A percentile compares a stretch with the other conserved stretches of the same genome.
Evolutionary conservation across 2,888 invertebrate species (phyloP).

Genomic region (Exephanes ischioxanthus): DNA sequence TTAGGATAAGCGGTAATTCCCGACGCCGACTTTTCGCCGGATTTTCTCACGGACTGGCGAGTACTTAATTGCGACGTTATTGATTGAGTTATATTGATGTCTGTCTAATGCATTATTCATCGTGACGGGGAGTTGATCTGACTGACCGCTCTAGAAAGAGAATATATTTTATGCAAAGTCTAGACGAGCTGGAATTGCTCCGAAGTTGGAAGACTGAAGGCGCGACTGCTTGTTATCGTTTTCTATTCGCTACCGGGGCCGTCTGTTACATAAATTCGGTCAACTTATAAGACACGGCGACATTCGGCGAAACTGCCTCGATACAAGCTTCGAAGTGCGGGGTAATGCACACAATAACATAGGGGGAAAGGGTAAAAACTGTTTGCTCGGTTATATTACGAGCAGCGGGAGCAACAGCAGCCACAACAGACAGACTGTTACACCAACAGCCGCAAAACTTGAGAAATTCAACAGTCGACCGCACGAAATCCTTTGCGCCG

Average conservation of each 20-base stretch:
- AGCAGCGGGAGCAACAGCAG: slow-evolving; percentile 45
- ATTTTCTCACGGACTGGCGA: neutral
- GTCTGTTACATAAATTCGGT: slow-evolving; percentile 70
- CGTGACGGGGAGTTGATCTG: neutral
- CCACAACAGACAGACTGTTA: slow-evolving; percentile 60
- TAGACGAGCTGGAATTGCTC: slow-evolving; percentile 27
- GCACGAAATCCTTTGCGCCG: slow-evolving; percentile 33
- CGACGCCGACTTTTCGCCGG: neutral
- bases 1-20: neutral
- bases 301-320: slow-evolving; percentile 62
- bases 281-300: slow-evolving; percentile 68
- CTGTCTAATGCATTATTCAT: neutral
- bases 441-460: slow-evolving; percentile 53
- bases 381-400: slow-evolving; percentile 43
- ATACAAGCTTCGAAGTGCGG: slow-evolving; percentile 36
- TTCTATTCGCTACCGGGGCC: slow-evolving; percentile 16
- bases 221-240: slow-evolving; percentile 45
- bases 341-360: neutral
- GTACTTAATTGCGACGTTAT: neutral
- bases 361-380: slow-evolving; percentile 26
- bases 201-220: slow-evolving; percentile 27
- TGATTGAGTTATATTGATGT: neutral
- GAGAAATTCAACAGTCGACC: slow-evolving; percentile 50
- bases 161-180: slow-evolving; percentile 11
- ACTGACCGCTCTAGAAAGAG: neutral